phyloP scores from a whole-genome alignment of 2,113 vertebrate genomes.

The Eulemur macaco region DNA sequence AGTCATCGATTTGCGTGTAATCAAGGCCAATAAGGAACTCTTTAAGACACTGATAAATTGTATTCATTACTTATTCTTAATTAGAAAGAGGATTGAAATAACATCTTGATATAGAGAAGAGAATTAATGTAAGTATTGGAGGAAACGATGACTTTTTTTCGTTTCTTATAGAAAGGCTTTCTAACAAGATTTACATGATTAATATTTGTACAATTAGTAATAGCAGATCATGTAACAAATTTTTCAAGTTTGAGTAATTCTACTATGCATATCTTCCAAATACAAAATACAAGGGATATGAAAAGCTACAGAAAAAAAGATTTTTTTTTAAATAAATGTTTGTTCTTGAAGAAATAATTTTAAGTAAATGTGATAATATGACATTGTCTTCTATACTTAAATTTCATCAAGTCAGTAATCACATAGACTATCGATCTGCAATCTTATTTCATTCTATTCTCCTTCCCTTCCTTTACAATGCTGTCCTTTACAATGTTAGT shows the following conservation, averaged over 20 bases:
- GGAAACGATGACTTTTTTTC: neutral
- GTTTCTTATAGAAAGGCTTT: neutral
- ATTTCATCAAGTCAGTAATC: neutral
- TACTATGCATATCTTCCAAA: neutral
- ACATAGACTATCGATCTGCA: neutral
- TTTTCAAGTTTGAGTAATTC: neutral
- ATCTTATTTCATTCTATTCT: neutral
- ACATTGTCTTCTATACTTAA: neutral
- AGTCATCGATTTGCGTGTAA: slow-evolving; percentile 31
- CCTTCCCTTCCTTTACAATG: neutral
- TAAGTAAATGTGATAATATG: neutral
- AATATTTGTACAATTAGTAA: neutral
- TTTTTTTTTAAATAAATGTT: neutral
- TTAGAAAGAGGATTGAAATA: neutral
- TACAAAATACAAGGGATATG: neutral
- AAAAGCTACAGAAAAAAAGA: neutral
- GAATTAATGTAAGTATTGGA: neutral
- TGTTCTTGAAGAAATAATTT: neutral
- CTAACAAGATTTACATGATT: neutral
- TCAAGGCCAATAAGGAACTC: neutral
- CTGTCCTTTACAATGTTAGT: neutral
- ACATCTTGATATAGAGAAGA: neutral
- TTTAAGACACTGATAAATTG: slow-evolving; percentile 28
- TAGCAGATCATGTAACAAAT: neutral
- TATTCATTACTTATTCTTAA: slow-evolving; percentile 49